Conservation (phyloP, 1,140 invertebrate genomes). For the Diuraphis noxia region DNA sequence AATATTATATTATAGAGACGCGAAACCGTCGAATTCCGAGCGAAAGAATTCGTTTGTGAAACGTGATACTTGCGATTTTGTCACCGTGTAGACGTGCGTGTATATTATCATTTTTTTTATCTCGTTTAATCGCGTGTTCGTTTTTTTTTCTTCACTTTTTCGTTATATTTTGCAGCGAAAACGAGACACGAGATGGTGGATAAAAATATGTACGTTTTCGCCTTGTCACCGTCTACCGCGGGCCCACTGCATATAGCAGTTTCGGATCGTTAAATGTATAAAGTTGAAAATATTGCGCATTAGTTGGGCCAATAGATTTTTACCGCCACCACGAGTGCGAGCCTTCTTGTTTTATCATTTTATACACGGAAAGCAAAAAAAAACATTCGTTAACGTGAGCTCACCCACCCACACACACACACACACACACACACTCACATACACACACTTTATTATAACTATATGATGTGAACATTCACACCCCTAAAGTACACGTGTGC, state of each 20-base stretch:
- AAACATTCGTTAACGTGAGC: background rate
- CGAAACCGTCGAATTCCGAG: background rate
- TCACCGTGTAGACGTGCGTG: background rate
- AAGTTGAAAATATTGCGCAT: constrained; percentile 4
- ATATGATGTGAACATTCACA: background rate
- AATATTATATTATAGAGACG: background rate
- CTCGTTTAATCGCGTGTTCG: background rate
- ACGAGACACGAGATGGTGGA: background rate
- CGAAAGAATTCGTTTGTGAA: background rate
- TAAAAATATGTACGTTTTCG: background rate
- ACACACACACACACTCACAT: too few relatives aligned
- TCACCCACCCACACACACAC: too few relatives aligned
- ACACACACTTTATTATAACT: background rate
- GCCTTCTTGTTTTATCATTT: too few relatives aligned
- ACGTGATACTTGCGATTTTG: background rate
- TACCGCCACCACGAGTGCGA: too few relatives aligned
- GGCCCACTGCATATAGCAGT: background rate
- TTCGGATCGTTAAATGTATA: background rate
- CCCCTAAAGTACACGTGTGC: background rate
- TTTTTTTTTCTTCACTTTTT: background rate
- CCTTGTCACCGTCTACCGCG: too few relatives aligned
- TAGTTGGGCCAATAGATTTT: background rate
- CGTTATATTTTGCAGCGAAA: too few relatives aligned
- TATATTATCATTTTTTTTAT: background rate
- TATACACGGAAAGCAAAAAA: background rate